Base-by-base conservation (phyloP, 2,113 vertebrate genomes). In the Pipra filicauda region DNA sequence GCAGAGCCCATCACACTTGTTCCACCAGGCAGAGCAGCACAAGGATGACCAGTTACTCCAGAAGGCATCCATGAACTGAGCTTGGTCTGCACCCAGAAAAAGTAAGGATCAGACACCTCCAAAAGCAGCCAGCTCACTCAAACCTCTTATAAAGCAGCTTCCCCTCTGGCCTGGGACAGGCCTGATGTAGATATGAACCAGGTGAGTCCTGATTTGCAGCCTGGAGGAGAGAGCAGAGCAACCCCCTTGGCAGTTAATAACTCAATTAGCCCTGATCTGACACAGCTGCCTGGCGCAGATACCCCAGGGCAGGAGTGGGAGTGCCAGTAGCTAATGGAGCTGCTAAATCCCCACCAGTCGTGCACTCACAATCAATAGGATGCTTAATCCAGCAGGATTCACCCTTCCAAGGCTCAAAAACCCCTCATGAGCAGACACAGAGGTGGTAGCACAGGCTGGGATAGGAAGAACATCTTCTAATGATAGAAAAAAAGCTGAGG, bases 91-190 rank as follows among this genome's bases (percentile, higher is more conserved):
- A 1, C 52, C 48, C 48, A n/a, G 12, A 22, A 19, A 35, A 62
- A 80, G 5, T 1, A 51, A n/a, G 11, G 5, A 4, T 15, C 49
- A 69, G 27, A 58, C 39, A 30, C 3, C 6, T 28, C 35, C 4
- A 22, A 14, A 28, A 8, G 15, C 4, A 2, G 3, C 12, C 46
- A 66, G 7, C 9, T 16, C 7, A 0, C 41, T 13, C 8, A 43
- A 82, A 37, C 1, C 9, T 9, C 24, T 30, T 8, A 8, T 2
- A n/a, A 46, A 89, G 43, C 64, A n/a, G 8, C 28, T n/a, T 31
- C 33, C 39, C 65, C 65, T 78, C 21, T 65, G 71, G 12, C 30
- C 48, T 37, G 46, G 41, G n/a, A 23, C 27, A 43, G 20, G 23
- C 41, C 71, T 74, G 80, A 51, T 41, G 30, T 15, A 52, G 57